Base-by-base conservation (phyloP, 1,140 invertebrate genomes). In the Solen grandis region DNA sequence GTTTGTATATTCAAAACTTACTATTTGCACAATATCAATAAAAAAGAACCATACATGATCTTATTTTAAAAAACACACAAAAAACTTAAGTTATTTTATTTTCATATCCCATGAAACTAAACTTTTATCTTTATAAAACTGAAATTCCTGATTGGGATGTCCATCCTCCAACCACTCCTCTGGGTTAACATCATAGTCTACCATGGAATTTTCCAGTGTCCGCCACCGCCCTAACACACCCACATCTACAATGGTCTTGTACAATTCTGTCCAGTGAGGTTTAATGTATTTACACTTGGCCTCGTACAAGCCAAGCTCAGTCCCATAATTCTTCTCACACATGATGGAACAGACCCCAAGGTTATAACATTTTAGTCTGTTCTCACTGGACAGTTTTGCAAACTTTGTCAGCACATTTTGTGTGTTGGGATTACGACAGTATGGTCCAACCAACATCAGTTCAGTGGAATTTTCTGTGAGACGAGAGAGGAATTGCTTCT, bases 221-320 rank as follows among this genome's bases (percentile, higher is more conserved):
- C 95, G 95, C 95, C 95, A 97, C 73, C 93, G 93, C 73, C 95
- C 94, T 88, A 95, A 93, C 84, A 96, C 94, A 5, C 97, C 96
- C 77, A 97, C 89, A 90, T 97, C 97, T 33, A 97, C 90, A 78
- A 97, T 94, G 84, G 95, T 93, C 27, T 88, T 84, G 55, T 87
- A 79, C 73, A 88, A 88, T 10, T 90, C 84, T 50, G 83, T 65
- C 89, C 89, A 91, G 25, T 86, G 85, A 5, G 88, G 85, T 88
- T 95, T 93, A 31, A 96, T 91, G 86, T 96, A 96, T 46, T 94
- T 92, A 90, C 96, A 97, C 33, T 94, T 93, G 13, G 94, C 94
- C 90, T 95, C 95, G 90, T 95, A 97, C 0, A 95, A 89, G 55
- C 94, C 94, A 86, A 95, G 94, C 5, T 93, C 90, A 68, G 94